Conservation (phyloP, 2,888 invertebrate genomes). For the Eledona agricola region DNA sequence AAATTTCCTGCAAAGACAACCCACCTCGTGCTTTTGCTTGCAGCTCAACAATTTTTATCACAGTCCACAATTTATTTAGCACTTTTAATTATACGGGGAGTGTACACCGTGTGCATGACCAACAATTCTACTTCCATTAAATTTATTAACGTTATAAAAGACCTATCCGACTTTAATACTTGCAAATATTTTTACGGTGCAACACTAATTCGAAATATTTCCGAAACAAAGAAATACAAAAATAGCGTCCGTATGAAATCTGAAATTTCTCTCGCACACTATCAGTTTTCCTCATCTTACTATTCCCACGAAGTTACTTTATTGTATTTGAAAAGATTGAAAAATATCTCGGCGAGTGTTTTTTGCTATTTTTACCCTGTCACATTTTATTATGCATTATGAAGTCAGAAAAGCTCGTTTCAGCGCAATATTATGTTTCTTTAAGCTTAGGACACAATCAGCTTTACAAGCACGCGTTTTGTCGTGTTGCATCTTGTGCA, state of each 20-base stretch:
- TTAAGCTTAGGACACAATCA: constrained; percentile 21
- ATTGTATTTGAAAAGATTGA: neutral
- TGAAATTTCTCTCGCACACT: constrained; percentile 8
- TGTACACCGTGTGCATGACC: constrained; percentile 8
- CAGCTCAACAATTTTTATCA: no score
- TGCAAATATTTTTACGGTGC: constrained; percentile 23
- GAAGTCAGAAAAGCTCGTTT: no score
- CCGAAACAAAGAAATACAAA: constrained; percentile 12
- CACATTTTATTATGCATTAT: no score
- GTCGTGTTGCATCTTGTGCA: constrained; percentile 13
- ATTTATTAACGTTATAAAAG: constrained; percentile 23
- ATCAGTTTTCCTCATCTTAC: neutral
- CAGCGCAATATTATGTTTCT: constrained; percentile 19
- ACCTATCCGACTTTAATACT: constrained; percentile 17
- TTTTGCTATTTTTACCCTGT: neutral
- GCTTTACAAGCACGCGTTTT: constrained; percentile 15
- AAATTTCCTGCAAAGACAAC: constrained; percentile 13
- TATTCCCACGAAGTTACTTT: neutral
- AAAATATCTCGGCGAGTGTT: neutral
- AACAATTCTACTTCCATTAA: constrained; percentile 13
- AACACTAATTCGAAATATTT: constrained; percentile 13
- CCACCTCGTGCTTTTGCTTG: constrained; percentile 13
- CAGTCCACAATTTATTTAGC: no score
- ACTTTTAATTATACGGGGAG: constrained; percentile 17
- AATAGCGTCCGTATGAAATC: constrained; percentile 7